These are phyloP conservation scores for Acanthurus leucopareius DNA, from an alignment of 2,797 vertebrate species.

Conservation along the genomic window DNA sequence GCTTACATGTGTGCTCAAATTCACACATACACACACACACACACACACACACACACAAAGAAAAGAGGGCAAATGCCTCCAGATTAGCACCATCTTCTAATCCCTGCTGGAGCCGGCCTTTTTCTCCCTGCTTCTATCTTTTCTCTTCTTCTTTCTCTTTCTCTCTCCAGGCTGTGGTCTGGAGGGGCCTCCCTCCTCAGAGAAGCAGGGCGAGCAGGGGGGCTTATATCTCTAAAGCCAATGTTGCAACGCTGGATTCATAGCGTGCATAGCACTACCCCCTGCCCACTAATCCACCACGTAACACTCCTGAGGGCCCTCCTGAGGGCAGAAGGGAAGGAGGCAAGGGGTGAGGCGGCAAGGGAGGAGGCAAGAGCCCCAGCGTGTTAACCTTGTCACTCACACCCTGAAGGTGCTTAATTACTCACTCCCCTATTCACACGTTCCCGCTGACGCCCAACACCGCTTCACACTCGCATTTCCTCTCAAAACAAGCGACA, in stretches of 20 bases:
- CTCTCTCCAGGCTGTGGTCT: constrained; percentile 73
- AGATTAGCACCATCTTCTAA: constrained; percentile 88
- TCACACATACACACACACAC: constrained; percentile 33
- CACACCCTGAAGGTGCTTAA: constrained; percentile 72
- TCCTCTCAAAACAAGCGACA: constrained; percentile 44
- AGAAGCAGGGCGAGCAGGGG: constrained; percentile 62
- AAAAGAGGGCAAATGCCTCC: constrained; percentile 83
- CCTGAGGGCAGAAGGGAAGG: constrained; percentile 70
- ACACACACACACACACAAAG: constrained; percentile 28
- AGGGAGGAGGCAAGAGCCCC: constrained; percentile 69
- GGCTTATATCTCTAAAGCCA: constrained; percentile 81
- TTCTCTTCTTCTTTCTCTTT: constrained; percentile 62
- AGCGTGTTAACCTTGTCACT: constrained; percentile 78
- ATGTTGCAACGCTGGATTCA: constrained; percentile 75
- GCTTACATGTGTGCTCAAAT: constrained; percentile 25
- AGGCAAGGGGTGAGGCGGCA: constrained; percentile 64
- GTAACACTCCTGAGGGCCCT: constrained; percentile 82
- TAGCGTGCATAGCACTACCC: constrained; percentile 69
- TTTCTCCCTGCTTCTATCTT: constrained; percentile 68
- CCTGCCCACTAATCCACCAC: constrained; percentile 81
- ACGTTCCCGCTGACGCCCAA: constrained; percentile 47
- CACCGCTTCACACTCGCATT: constrained; percentile 19
- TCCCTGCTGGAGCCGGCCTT: constrained; percentile 82
- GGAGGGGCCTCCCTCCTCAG: constrained; percentile 74
- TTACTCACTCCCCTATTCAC: constrained; percentile 62